These are phyloP conservation scores for Diprion similis DNA, from an alignment of 1,140 invertebrate species.

Conservation along the genomic window DNA sequence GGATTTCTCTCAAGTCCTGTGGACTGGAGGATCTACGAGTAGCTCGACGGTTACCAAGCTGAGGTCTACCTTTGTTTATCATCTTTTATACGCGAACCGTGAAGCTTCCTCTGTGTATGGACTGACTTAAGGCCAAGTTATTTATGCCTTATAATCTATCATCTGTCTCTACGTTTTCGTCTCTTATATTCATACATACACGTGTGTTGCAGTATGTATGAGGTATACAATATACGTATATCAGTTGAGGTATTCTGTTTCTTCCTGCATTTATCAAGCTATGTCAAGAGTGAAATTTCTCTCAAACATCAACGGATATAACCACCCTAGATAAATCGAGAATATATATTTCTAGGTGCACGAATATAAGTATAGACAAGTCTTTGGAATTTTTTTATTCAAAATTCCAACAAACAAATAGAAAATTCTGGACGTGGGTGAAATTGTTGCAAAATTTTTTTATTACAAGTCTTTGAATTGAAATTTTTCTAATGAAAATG, in stretches of 20 bases:
- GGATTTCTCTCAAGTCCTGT: neutral
- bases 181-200: too few relatives aligned
- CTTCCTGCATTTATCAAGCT: neutral
- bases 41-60: neutral
- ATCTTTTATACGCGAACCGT: neutral
- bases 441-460: neutral
- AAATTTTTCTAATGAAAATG: neutral
- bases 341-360: too few relatives aligned
- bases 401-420: neutral
- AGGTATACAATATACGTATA: neutral
- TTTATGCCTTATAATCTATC: neutral
- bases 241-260: neutral
- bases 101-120: neutral
- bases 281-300: slow-evolving; percentile 2
- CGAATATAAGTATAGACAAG: too few relatives aligned
- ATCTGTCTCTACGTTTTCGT: neutral
- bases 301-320: neutral
- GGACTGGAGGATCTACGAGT: neutral
- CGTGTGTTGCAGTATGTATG: too few relatives aligned
- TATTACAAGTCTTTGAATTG: neutral
- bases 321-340: too few relatives aligned
- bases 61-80: neutral
- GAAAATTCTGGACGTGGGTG: neutral
- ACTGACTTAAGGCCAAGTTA: neutral
- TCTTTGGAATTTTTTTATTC: neutral